Evolutionary conservation across 2,797 vertebrate genomes (phyloP).

Genomic region (Sebastes vulpes): DNA sequence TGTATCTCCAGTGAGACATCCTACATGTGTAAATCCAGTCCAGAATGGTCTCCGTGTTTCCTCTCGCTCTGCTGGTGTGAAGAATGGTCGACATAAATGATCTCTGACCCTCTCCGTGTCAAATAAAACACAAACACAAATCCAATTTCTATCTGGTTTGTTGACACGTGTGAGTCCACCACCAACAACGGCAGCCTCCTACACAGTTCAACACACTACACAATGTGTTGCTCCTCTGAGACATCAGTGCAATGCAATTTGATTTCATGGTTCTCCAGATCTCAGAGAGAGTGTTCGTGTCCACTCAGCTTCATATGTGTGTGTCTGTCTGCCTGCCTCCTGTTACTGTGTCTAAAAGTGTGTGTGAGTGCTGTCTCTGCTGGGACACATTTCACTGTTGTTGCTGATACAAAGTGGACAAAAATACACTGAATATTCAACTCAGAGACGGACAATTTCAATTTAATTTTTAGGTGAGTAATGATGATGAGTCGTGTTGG

Average conservation of each 20-base stretch:
- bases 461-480: not conserved
- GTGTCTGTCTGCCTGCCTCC: not conserved
- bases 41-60: not conserved
- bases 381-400: not conserved
- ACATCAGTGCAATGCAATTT: not conserved
- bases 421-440: not conserved
- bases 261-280: constrained; percentile 39
- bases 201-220: constrained; percentile 2
- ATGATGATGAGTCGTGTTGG: not conserved
- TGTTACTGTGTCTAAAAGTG: not conserved
- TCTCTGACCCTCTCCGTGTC: constrained; percentile 3
- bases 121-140: constrained; percentile 3
- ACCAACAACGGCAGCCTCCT: not conserved
- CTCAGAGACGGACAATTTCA: not conserved
- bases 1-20: not conserved
- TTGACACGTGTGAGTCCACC: constrained; percentile 1
- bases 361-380: not conserved
- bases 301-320: not conserved
- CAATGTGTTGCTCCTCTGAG: constrained; percentile 7
- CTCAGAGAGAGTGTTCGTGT: constrained; percentile 3
- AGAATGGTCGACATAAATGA: not conserved
- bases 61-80: not conserved
- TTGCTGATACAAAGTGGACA: not conserved
- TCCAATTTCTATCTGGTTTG: constrained; percentile 35
- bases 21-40: not conserved